Evolutionary conservation across 2,888 invertebrate species (phyloP).

Genomic region (Stenchaetothrips biformis): DNA sequence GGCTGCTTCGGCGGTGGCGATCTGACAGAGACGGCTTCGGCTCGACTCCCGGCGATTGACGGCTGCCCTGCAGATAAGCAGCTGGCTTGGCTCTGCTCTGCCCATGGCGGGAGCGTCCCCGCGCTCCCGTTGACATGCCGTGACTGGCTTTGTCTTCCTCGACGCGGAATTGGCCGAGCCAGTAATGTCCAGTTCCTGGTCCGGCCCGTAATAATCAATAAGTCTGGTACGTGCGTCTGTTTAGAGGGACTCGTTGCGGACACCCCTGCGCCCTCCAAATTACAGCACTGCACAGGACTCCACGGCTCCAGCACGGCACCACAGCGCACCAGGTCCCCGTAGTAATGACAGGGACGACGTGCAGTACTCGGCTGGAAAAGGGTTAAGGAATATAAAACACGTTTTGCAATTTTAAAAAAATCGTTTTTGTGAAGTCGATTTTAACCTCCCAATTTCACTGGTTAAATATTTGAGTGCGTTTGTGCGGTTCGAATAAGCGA

Average conservation of each 20-base stretch:
- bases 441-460: background rate
- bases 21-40: no score
- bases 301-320: no score
- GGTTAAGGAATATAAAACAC: background rate
- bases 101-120: no score
- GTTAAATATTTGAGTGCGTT: no score
- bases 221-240: constrained; percentile 20
- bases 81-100: no score
- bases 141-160: no score
- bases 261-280: constrained; percentile 14
- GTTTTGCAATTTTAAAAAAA: background rate
- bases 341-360: background rate
- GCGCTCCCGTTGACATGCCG: no score
- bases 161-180: no score
- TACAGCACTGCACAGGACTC: background rate
- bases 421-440: background rate
- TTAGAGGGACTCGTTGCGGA: constrained; percentile 6
- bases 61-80: no score
- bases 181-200: no score
- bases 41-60: no score
- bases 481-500: no score
- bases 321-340: background rate
- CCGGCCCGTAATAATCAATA: background rate
- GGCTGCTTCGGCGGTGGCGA: background rate
- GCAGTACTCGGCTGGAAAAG: background rate